These are phyloP conservation scores for Pogonocherus hispidulus DNA, from an alignment of 2,888 invertebrate species.

Conservation along the genomic window DNA sequence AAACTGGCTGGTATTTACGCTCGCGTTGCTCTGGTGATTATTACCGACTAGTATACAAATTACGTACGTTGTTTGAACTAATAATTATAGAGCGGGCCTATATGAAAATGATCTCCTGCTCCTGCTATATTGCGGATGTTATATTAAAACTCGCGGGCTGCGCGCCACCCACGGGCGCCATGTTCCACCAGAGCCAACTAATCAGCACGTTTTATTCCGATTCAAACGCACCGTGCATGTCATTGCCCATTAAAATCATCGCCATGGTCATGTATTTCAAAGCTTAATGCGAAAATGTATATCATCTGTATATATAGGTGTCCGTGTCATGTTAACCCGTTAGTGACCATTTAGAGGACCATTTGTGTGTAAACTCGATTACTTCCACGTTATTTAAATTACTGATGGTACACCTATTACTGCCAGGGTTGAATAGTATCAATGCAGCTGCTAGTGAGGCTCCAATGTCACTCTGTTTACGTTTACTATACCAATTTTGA, in stretches of 20 bases:
- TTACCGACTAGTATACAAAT: constrained; percentile 37
- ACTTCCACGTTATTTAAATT: constrained; percentile 16
- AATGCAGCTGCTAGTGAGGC: no score
- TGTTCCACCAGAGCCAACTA: constrained; percentile 62
- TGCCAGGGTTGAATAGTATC: neutral
- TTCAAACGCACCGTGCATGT: constrained; percentile 65
- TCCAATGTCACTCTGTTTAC: no score
- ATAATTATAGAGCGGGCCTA: constrained; percentile 62
- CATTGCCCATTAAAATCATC: constrained; percentile 68
- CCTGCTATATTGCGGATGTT: constrained; percentile 45
- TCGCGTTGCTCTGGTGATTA: constrained; percentile 29
- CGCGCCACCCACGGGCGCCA: constrained; percentile 58
- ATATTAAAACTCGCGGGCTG: constrained; percentile 58
- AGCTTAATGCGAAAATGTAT: constrained; percentile 64
- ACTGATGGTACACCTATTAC: constrained; percentile 6
- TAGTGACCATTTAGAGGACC: constrained; percentile 34
- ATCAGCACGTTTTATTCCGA: constrained; percentile 62
- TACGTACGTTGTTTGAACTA: constrained; percentile 62
- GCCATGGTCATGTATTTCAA: constrained; percentile 61
- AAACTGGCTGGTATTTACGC: constrained; percentile 40
- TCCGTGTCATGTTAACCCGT: constrained; percentile 55
- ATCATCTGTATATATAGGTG: constrained; percentile 56
- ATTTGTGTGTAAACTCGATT: constrained; percentile 20
- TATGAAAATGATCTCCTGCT: constrained; percentile 52
- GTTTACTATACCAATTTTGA: no score